A percentile compares a stretch with the other conserved stretches of the same genome.
phyloP scores from a whole-genome alignment of 2,113 vertebrate genomes.

The Octodon degus region DNA sequence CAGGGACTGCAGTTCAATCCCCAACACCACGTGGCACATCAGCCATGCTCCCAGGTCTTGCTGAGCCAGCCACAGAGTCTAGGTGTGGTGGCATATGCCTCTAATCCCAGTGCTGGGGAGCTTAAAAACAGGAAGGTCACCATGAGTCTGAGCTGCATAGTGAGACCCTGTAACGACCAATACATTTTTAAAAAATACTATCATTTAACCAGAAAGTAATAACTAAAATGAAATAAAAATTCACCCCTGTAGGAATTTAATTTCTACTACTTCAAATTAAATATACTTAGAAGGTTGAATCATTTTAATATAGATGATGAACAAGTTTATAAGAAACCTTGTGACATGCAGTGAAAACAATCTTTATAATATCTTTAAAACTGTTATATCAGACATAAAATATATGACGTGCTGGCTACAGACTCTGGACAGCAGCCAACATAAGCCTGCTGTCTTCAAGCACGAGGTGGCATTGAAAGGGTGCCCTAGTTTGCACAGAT shows the following conservation, averaged over 20 bases:
- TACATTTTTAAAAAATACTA: no score
- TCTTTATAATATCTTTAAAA: not conserved
- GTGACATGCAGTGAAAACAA: not conserved
- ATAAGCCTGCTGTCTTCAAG: not conserved
- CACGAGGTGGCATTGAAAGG: not conserved
- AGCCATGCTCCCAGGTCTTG: no score
- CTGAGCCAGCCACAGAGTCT: no score
- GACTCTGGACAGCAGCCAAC: not conserved
- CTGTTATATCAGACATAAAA: not conserved
- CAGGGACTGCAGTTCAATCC: no score
- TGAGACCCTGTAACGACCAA: no score
- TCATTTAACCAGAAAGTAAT: not conserved
- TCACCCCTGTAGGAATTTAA: not conserved
- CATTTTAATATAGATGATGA: slow-evolving; percentile 23
- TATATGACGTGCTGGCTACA: not conserved
- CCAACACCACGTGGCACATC: no score
- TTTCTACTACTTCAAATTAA: slow-evolving; percentile 21
- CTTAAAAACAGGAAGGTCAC: no score
- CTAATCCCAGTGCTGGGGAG: no score
- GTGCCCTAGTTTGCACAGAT: not conserved
- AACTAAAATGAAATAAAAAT: not conserved
- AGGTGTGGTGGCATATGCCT: no score
- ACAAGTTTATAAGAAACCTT: not conserved
- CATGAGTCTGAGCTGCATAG: no score
- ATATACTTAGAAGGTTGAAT: not conserved